These are phyloP conservation scores for Andrena fulva DNA, from an alignment of 2,888 invertebrate genomes.

Conservation along the genomic window DNA sequence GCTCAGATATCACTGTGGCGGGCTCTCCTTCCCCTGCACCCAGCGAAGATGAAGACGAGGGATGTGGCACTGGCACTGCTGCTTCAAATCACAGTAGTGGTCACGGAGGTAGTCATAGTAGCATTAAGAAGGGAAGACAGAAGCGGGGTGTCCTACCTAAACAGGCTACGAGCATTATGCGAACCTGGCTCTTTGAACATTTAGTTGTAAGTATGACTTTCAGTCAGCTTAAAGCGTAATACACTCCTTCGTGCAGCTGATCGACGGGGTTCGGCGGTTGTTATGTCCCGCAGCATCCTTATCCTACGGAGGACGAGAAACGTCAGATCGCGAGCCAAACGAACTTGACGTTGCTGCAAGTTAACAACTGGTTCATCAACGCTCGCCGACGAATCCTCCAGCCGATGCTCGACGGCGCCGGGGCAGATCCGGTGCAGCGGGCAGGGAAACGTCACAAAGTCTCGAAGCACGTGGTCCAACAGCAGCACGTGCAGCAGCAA, in stretches of 20 bases:
- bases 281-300: constrained; percentile 91
- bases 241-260: no score
- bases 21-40: constrained; percentile 88
- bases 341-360: constrained; percentile 94
- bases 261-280: no score
- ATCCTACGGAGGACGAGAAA: constrained; percentile 98
- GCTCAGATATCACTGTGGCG: constrained; percentile 84
- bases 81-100: constrained; percentile 86
- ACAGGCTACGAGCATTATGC: constrained; percentile 97
- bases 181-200: constrained; percentile 98
- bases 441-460: constrained; percentile 84
- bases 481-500: constrained; percentile 78
- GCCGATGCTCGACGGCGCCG: constrained; percentile 94
- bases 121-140: constrained; percentile 87
- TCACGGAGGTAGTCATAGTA: constrained; percentile 85
- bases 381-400: constrained; percentile 95
- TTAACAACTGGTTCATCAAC: constrained; percentile 98
- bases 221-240: not conserved
- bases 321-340: constrained; percentile 95
- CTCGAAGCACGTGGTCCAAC: constrained; percentile 84
- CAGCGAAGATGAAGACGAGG: constrained; percentile 84
- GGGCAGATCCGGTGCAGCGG: constrained; percentile 83
- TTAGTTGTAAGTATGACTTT: constrained; percentile 90
- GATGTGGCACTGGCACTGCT: constrained; percentile 82
- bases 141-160: constrained; percentile 97